Evolutionary conservation across 2,888 invertebrate species (phyloP), one percentile per base, ranked within the genome.

Genomic region (Diogma glabrata): DNA sequence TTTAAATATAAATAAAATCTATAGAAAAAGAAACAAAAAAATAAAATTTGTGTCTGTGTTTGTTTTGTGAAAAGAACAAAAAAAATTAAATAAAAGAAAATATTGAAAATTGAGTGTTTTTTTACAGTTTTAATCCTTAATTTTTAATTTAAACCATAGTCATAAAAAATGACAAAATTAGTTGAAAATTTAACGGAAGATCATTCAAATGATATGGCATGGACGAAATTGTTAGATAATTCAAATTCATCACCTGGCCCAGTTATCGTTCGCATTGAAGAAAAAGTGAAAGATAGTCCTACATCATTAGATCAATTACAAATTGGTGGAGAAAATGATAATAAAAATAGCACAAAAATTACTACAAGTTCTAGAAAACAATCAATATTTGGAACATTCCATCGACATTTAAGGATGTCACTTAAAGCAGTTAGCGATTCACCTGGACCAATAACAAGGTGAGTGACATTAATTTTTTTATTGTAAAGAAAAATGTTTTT

Each of bases 401-500:
- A 70, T 58, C 63, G 63, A 56, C 69, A 67, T 54, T 60, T 70
- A 55, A 63, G 70, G 54, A 61, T 67, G 58, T 70, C 70, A 43
- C 60, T 70, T 20, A 69, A 70, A 56, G 69, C 67, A 43, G 70
- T 70, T 56, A 69, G 67, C 57, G 70, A 70, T 57, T 70, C 70
- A 38, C 67, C 70, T 22, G 69, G 69, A 43, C 64, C 66, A 40
- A 62, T 70, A 38, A 67, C 67, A 33, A 65, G 70, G 70, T 70
- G 57, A 65, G 64, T 63, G 14, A n/a, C n/a, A 47, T n/a, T 19
- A 28, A 20, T 2, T 19, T 43, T 19, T 43, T 16, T 8, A 46
- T 14, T n/a, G n/a, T 4, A 12, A 12, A 33, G 4, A 33, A 33
- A 12, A 33, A 33, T 8, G 12, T 8, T 12, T 12, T 12, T 12